These are phyloP conservation scores for Psylliodes chrysocephalus DNA, from an alignment of 2,888 invertebrate species.

Conservation along the genomic window DNA sequence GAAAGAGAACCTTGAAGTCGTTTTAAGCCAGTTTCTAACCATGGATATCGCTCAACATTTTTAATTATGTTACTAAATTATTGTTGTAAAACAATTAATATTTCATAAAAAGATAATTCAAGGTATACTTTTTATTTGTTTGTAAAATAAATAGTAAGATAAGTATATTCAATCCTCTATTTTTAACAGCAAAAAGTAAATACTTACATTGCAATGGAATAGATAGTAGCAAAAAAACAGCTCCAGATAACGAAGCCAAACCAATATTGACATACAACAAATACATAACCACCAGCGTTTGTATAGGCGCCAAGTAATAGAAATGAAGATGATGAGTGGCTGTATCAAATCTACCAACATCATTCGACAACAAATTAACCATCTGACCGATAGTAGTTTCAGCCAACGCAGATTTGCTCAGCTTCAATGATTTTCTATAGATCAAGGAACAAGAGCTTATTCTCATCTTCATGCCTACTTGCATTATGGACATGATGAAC, in stretches of 20 bases:
- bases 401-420: conserved; percentile 84
- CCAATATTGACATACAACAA: conserved; percentile 65
- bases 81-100: too few species aligned
- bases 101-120: too few species aligned
- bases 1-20: too few species aligned
- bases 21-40: too few species aligned
- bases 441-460: conserved; percentile 49
- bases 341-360: conserved; percentile 84
- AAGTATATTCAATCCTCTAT: too few species aligned
- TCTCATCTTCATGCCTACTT: conserved; percentile 85
- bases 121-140: too few species aligned
- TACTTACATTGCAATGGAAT: conserved; percentile 54
- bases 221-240: conserved; percentile 56
- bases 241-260: conserved; percentile 59
- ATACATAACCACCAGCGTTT: conserved; percentile 67
- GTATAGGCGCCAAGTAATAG: conserved; percentile 62
- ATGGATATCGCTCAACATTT: too few species aligned
- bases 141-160: too few species aligned
- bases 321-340: conserved; percentile 36
- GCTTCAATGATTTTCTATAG: conserved; percentile 66
- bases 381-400: conserved; percentile 79
- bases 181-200: too few species aligned
- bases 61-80: too few species aligned
- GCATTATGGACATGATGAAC: conserved; percentile 86
- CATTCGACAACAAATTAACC: conserved; percentile 76